Percentiles rank a stretch among this genome's conserved stretches.
phyloP scores from a whole-genome alignment of 2,113 vertebrate genomes.

The Oriolus oriolus region DNA sequence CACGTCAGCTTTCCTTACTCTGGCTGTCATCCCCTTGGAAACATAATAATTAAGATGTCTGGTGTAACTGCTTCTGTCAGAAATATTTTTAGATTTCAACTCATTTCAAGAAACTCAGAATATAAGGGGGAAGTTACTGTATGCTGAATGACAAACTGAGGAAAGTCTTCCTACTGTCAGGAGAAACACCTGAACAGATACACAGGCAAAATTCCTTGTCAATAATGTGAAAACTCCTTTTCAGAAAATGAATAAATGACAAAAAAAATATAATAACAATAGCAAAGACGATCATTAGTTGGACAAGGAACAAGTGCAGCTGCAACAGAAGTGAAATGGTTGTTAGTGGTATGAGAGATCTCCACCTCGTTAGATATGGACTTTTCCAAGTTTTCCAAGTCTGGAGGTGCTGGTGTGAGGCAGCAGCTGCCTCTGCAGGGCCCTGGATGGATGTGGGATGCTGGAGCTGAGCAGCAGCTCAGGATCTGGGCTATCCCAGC shows the following conservation, averaged over 20 bases:
- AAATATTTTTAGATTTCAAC: constrained; percentile 76
- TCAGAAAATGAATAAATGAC: not conserved
- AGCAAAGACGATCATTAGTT: not conserved
- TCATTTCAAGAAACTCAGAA: constrained; percentile 62
- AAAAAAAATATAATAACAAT: not conserved
- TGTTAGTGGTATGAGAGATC: not conserved
- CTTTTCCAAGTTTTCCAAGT: not conserved
- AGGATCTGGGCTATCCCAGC: not conserved
- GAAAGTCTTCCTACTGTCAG: constrained; percentile 4
- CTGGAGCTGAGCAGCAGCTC: not conserved
- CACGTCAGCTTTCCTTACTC: constrained; percentile 67
- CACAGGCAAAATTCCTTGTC: not conserved
- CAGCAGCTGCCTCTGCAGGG: not conserved
- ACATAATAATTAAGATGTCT: constrained; percentile 79
- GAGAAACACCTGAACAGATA: constrained; percentile 12
- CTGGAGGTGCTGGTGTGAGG: not conserved
- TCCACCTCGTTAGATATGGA: not conserved
- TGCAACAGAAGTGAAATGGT: not conserved
- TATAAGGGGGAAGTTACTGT: constrained; percentile 59
- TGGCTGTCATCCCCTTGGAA: constrained; percentile 73
- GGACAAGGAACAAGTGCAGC: not conserved
- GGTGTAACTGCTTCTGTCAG: constrained; percentile 71
- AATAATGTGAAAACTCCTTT: not conserved
- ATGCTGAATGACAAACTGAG: constrained; percentile 29
- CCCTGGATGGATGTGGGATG: not conserved